Conservation (phyloP, 2,888 invertebrate genomes). For the Crocallis elinguaria region DNA sequence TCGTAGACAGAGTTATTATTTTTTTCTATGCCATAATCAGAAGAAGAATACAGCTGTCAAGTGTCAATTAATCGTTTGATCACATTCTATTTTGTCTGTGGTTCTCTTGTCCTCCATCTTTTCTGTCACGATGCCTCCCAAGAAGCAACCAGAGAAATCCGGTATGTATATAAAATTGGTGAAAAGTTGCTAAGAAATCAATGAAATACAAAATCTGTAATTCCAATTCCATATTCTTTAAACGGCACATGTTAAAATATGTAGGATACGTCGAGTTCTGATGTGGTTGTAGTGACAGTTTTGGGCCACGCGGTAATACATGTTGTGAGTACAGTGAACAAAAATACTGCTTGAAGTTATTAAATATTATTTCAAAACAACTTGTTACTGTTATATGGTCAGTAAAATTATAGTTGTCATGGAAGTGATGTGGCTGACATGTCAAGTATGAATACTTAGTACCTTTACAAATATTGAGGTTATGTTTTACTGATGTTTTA, state of each 20-base stretch:
- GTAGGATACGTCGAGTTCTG: conserved; percentile 1
- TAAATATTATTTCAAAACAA: background rate
- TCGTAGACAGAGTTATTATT: no score
- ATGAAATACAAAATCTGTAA: background rate
- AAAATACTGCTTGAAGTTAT: background rate
- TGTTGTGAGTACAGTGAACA: conserved; percentile 29
- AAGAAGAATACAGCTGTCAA: background rate
- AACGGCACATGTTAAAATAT: background rate
- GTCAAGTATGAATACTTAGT: conserved; percentile 1
- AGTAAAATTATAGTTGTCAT: background rate
- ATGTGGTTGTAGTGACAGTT: conserved; percentile 38
- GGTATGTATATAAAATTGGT: conserved; percentile 82
- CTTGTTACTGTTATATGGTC: background rate
- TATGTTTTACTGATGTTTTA: conserved; percentile 37
- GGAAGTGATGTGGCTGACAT: background rate
- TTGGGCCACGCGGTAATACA: conserved; percentile 66
- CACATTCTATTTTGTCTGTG: conserved; percentile 31
- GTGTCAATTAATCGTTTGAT: background rate
- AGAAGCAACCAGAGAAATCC: conserved; percentile 94
- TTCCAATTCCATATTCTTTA: background rate
- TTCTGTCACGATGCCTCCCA: conserved; percentile 91
- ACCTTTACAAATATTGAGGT: conserved; percentile 57
- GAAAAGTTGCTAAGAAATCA: background rate
- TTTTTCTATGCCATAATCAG: no score
- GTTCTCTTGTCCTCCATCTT: conserved; percentile 70